phyloP scores from a whole-genome alignment of 2,888 invertebrate species.

The Melikaiella ostensackeni region DNA sequence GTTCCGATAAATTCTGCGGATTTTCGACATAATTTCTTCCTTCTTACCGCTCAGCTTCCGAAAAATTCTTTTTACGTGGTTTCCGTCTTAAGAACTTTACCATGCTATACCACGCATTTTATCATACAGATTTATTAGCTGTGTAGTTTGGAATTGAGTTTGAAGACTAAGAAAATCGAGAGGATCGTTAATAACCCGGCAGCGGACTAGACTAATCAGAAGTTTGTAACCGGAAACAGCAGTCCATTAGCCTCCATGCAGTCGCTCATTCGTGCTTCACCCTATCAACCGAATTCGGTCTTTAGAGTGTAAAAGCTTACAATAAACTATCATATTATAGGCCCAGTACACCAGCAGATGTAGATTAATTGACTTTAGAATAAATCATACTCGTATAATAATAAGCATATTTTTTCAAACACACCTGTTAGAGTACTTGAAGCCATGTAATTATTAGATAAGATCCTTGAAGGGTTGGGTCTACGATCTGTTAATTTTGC shows the following conservation, averaged over 20 bases:
- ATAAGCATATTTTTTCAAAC: no score
- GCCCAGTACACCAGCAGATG: no score
- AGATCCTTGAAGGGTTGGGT: not conserved
- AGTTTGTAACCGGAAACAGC: no score
- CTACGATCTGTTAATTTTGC: slow-evolving; percentile 1
- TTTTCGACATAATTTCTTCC: slow-evolving; percentile 76
- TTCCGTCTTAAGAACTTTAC: slow-evolving; percentile 62
- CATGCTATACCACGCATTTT: not conserved
- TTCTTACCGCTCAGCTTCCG: slow-evolving; percentile 65
- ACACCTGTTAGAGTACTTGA: not conserved
- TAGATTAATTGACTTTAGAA: no score
- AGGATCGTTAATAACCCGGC: not conserved
- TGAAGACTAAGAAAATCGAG: not conserved
- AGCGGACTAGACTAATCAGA: no score
- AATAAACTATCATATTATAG: no score
- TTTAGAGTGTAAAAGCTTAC: no score
- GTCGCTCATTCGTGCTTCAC: no score
- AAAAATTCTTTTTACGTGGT: slow-evolving; percentile 68
- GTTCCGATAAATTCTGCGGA: slow-evolving; percentile 76
- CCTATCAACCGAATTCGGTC: no score
- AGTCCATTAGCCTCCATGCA: no score
- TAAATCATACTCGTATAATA: no score
- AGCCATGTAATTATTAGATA: not conserved
- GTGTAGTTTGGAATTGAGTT: not conserved
- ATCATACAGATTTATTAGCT: not conserved